A percentile compares a stretch with the other conserved stretches of the same genome.
phyloP scores from a whole-genome alignment of 2,888 invertebrate genomes.

The Campoletis raptor region DNA sequence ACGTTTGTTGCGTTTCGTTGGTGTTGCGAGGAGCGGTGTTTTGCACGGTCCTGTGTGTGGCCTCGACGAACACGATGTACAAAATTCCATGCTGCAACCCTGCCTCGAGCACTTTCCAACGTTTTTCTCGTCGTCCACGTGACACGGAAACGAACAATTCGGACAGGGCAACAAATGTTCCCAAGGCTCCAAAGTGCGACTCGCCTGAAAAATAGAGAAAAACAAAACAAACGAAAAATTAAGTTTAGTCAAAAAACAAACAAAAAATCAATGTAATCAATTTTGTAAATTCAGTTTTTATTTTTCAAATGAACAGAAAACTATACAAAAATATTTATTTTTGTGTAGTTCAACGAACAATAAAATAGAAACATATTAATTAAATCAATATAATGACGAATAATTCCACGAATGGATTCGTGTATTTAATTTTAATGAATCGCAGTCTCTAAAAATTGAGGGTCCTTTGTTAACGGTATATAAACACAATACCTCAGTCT shows the following conservation, averaged over 20 bases:
- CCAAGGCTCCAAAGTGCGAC: constrained; percentile 81
- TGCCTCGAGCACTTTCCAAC: constrained; percentile 82
- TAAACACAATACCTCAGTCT: neutral
- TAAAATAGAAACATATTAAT: neutral
- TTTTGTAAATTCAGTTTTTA: neutral
- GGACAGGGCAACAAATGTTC: constrained; percentile 82
- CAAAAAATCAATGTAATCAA: neutral
- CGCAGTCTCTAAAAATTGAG: constrained; percentile 2
- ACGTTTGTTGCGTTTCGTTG: constrained; percentile 81
- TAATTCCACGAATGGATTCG: neutral
- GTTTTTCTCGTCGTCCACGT: constrained; percentile 80
- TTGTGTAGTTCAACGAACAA: neutral
- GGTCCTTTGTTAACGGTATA: constrained; percentile 23
- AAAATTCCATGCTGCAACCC: constrained; percentile 82
- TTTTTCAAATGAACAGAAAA: too few relatives aligned
- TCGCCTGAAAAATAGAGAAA: constrained; percentile 78
- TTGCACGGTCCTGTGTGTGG: constrained; percentile 81
- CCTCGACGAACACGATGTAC: constrained; percentile 80
- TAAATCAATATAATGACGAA: neutral
- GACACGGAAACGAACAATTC: constrained; percentile 82
- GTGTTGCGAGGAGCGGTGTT: constrained; percentile 82
- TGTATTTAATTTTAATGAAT: neutral
- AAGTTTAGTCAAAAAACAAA: neutral
- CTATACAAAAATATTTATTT: too few relatives aligned
- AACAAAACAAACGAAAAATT: neutral